Percentiles rank a stretch among this genome's conserved stretches.
Conservation (phyloP, 2,797 vertebrate species). For the Tragelaphus eurycerus region DNA sequence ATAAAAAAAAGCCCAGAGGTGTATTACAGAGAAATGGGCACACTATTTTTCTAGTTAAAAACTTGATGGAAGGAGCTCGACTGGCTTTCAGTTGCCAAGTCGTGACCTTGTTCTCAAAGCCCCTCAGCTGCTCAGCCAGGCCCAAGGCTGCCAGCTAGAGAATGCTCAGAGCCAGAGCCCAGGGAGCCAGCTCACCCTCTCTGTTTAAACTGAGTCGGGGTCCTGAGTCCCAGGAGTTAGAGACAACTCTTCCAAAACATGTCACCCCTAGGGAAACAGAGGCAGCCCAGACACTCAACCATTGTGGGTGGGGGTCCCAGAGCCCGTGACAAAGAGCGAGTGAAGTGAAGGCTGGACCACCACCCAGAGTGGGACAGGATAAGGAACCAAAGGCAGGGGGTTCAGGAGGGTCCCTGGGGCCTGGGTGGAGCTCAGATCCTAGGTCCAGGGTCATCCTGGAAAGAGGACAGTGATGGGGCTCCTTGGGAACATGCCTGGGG, state of each 20-base stretch:
- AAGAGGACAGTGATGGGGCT: not conserved
- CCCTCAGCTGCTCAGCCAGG: conserved; percentile 11
- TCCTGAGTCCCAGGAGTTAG: not conserved
- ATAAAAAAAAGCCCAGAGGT: conserved; percentile 99
- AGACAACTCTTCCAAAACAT: not conserved
- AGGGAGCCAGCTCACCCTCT: not conserved
- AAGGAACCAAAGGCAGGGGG: not conserved
- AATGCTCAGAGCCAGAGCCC: not conserved
- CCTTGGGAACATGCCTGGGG: not conserved
- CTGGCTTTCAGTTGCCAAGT: conserved; percentile 94
- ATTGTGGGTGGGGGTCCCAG: not conserved
- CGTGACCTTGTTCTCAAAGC: conserved; percentile 94
- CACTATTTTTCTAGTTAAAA: conserved; percentile 95
- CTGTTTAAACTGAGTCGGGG: not conserved
- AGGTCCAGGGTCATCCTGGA: not conserved
- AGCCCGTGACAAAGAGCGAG: rapidly evolving
- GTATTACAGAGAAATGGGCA: conserved; percentile 99
- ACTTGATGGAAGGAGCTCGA: conserved; percentile 96
- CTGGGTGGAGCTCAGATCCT: not conserved
- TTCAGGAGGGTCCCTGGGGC: not conserved
- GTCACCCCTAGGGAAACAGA: not conserved
- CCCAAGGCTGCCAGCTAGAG: not conserved
- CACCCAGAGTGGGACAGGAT: not conserved
- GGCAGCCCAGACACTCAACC: not conserved
- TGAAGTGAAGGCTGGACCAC: not conserved